Evolutionary conservation across 1,140 invertebrate species (phyloP), one percentile per base, ranked within the genome.

Genomic region (Neuroterus valhalla): DNA sequence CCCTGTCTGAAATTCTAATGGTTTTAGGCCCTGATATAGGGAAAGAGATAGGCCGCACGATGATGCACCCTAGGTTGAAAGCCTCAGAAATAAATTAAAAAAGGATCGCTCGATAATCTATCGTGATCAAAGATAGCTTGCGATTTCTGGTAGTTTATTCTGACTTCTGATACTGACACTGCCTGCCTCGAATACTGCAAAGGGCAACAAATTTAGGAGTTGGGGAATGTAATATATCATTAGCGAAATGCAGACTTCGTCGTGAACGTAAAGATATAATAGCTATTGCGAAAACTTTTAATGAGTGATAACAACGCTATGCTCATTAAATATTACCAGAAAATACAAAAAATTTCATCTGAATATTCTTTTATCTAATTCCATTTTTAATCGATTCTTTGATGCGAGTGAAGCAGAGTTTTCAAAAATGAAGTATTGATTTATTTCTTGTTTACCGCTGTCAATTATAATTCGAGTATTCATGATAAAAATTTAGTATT

Each of bases 121-220:
- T 80, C 78, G 72, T 76, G 75, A 80, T 80, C 77, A 77, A 80
- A 70, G 78, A 80, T 75, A 76, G 73, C 75, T 77, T 1, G 31
- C 6, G 10, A 38, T 38, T 38, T 8, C 31, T 73, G 72, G 73
- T 62, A n/a, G 55, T 62, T 62, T 62, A 23, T 62, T 26, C 12
- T 74, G 77, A 70, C 12, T 62, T 26, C 23, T 74, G 77, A 70
- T 71, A 74, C 73, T 62, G 78, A 76, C 71, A 80, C 78, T 48
- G 73, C 75, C 75, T 80, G 78, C 69, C 78, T 80, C 78, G 66
- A 62, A 62, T 62, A 62, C 31, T 62, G 55, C 12, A 62, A 62
- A 23, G 55, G 55, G 55, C 31, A 31, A 12, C 11, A 62, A 62
- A 21, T 12, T 5, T 12, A 38, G 3, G 23, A 62, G 48, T 50